Percentiles rank a stretch among this genome's conserved stretches.
Conservation (phyloP, 2,797 vertebrate species). For the Phaenicophaeus curvirostris region DNA sequence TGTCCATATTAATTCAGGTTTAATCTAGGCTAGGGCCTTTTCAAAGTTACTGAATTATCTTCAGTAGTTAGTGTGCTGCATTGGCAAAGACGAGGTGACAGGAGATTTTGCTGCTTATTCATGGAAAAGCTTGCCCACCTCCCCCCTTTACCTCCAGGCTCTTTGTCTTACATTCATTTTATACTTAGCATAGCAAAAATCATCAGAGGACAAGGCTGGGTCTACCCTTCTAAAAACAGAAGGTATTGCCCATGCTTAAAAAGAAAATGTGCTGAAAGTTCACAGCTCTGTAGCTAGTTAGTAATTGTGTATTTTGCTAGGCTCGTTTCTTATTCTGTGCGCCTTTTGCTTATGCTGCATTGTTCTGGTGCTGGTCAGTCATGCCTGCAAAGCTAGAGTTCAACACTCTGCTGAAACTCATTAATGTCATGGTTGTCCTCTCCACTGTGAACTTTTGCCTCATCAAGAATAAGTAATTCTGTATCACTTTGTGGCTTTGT, state of each 20-base stretch:
- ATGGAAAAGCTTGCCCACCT: background rate
- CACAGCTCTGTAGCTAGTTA: background rate
- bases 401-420: background rate
- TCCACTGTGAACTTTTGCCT: background rate
- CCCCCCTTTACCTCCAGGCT: background rate
- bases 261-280: background rate
- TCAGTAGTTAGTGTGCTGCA: background rate
- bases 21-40: constrained; percentile 13
- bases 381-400: background rate
- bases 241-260: background rate
- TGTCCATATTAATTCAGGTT: constrained; percentile 29
- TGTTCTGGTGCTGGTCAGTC: constrained; percentile 7
- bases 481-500: background rate
- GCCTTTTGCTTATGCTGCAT: background rate
- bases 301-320: background rate
- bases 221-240: background rate
- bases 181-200: constrained; percentile 21
- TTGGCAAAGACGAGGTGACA: constrained; percentile 16
- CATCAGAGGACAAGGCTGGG: background rate
- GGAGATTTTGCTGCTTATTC: constrained; percentile 28
- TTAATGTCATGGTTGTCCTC: background rate
- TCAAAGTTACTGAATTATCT: constrained; percentile 35
- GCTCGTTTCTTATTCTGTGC: background rate
- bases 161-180: constrained; percentile 35
- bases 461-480: background rate